Conservation (phyloP, 64 coral and sea anemone genomes). For the Porites lutea region DNA sequence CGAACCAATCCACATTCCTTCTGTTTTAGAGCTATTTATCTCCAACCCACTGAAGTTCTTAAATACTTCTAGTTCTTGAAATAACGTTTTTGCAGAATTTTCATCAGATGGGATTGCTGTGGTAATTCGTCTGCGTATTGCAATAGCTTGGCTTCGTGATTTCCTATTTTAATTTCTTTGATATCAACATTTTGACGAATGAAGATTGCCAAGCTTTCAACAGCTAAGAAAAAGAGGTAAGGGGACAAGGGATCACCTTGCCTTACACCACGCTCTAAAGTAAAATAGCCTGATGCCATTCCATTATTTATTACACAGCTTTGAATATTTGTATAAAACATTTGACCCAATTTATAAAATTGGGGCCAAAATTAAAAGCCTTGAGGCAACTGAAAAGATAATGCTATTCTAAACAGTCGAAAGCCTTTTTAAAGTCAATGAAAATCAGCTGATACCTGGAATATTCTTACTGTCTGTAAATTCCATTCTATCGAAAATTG, state of each 20-base stretch:
- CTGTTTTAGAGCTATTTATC: conserved; percentile 53
- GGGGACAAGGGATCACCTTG: conserved; percentile 61
- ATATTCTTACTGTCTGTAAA: conserved; percentile 8
- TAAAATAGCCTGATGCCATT: conserved; percentile 46
- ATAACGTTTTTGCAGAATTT: conserved; percentile 26
- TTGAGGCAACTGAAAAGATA: conserved; percentile 37
- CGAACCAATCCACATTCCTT: conserved; percentile 62
- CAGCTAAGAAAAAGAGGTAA: conserved; percentile 54
- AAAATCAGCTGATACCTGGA: conserved; percentile 23
- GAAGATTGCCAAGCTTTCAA: conserved; percentile 39
- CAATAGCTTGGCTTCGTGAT: conserved; percentile 13
- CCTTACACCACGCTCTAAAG: conserved; percentile 45
- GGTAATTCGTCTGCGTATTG: no score
- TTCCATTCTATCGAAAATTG: not conserved
- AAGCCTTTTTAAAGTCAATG: conserved; percentile 20
- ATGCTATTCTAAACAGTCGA: conserved; percentile 14
- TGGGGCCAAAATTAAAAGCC: no score
- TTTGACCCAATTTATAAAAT: conserved; percentile 55
- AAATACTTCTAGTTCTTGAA: conserved; percentile 39
- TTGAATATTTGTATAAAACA: conserved; percentile 28
- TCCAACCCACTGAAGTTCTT: conserved; percentile 43
- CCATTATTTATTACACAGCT: no score
- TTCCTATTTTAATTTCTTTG: conserved; percentile 5
- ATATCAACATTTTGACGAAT: conserved; percentile 40
- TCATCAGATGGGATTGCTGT: conserved; percentile 28